Evolutionary conservation across 2,888 invertebrate species (phyloP), one percentile per base, ranked within the genome.

Genomic region (Rotaria sp.): DNA sequence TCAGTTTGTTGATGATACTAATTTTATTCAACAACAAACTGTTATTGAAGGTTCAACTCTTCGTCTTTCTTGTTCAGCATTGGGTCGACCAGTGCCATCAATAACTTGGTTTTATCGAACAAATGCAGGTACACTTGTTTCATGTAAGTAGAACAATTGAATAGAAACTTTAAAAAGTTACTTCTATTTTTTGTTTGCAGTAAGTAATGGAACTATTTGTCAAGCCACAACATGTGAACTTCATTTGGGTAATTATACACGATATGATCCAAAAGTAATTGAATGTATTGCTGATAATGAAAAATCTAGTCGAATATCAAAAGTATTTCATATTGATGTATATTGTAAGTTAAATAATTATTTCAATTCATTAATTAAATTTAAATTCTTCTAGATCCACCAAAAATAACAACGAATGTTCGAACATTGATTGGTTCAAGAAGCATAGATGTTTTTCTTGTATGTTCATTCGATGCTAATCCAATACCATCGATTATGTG

Each of bases 211-310:
- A 8, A n/a, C 11, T 26, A 18, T 3, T 67, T 80, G 80, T 24
- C 24, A 38, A 26, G 45, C 24, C 4, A n/a, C 10, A 80, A 45
- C 10, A 8, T 80, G 80, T 80, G 80, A 41, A 80, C 11, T 80
- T 13, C 10, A 80, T n/a, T n/a, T 45, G 11, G 3, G 2, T 1
- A 80, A 80, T 80, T 80, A 21, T 80, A 80, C 80, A 13, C 45
- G 80, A 45, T 26, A 80, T 15, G n/a, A 80, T 80, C 80, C 80
- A 4, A n/a, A 24, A 15, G 13, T 45, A n/a, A 45, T 80, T 13
- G 80, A 80, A 45, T 80, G 80, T 80, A n/a, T 80, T 45, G 80
- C 80, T n/a, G 80, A 80, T 35, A 80, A 80, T 80, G 18, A 45
- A 80, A 80, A 80, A 45, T 80, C 80, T 18, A 38, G 45, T 26